A percentile compares a stretch with the other conserved stretches of the same genome.
Evolutionary conservation across 2,888 invertebrate genomes (phyloP).

Genomic region (Quadroppia sp.): DNA sequence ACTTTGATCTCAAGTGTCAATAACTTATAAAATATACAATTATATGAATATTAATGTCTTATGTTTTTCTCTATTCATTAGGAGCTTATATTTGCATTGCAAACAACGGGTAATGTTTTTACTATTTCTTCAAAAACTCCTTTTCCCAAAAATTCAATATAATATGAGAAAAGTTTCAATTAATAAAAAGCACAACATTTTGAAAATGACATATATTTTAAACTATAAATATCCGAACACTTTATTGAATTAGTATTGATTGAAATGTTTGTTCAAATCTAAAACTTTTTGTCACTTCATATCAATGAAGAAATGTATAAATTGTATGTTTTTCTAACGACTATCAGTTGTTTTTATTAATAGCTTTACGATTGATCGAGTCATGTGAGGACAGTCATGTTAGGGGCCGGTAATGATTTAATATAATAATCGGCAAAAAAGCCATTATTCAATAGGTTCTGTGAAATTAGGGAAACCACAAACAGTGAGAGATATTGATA

Average conservation of each 20-base stretch:
- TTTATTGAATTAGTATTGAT: too few species aligned
- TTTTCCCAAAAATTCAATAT: too few species aligned
- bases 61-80: not conserved
- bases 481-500: not conserved
- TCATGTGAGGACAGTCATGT: too few species aligned
- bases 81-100: slow-evolving; percentile 41
- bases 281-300: too few species aligned
- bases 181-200: too few species aligned
- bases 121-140: not conserved
- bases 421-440: slow-evolving; percentile 14
- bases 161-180: too few species aligned
- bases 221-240: too few species aligned
- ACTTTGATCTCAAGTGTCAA: not conserved
- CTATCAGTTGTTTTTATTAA: slow-evolving; percentile 11
- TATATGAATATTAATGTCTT: too few species aligned
- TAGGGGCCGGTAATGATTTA: slow-evolving; percentile 13
- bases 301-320: not conserved
- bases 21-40: not conserved
- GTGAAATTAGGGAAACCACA: not conserved
- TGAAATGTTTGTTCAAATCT: too few species aligned
- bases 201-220: too few species aligned
- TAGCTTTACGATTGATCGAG: slow-evolving; percentile 6
- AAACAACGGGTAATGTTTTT: slow-evolving; percentile 34
- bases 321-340: not conserved
- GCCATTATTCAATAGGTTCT: not conserved